Evolutionary conservation across 1,140 invertebrate genomes (phyloP).

Genomic region (Drosophila bifasciata): DNA sequence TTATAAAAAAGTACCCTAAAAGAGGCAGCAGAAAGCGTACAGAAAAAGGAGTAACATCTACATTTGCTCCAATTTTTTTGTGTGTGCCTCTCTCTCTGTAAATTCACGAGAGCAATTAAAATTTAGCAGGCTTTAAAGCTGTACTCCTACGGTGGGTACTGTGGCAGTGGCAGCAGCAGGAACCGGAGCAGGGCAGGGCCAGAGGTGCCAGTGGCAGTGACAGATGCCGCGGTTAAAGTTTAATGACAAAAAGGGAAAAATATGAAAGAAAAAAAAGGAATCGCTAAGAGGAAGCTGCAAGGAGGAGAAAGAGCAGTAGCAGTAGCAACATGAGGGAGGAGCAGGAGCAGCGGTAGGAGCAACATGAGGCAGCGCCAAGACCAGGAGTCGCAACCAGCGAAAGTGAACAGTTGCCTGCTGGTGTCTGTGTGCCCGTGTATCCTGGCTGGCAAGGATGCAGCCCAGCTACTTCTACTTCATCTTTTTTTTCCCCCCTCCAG

Average conservation of each 20-base stretch:
- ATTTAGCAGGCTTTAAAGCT: constrained; percentile 76
- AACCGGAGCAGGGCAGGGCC: too few species aligned
- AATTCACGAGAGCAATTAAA: constrained; percentile 72
- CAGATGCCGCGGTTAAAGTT: constrained; percentile 77
- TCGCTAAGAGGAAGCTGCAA: constrained; percentile 14
- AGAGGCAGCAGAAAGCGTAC: not conserved
- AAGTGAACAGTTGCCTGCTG: constrained; percentile 72
- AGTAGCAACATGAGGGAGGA: not conserved
- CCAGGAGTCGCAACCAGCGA: constrained; percentile 36
- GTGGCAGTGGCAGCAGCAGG: not conserved
- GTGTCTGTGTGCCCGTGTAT: constrained; percentile 54
- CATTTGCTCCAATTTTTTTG: constrained; percentile 51
- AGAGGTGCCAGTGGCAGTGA: constrained; percentile 30
- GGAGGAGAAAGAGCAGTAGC: not conserved
- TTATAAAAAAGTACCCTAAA: constrained; percentile 18
- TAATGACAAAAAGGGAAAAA: constrained; percentile 63
- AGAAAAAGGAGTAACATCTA: constrained; percentile 37
- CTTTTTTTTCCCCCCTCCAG: constrained; percentile 21
- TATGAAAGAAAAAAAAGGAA: constrained; percentile 21
- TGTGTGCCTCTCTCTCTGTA: constrained; percentile 39
- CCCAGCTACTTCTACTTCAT: constrained; percentile 46
- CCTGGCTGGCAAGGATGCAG: constrained; percentile 56
- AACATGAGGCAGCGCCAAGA: not conserved
- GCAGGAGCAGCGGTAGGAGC: not conserved
- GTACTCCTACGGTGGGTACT: constrained; percentile 15